Base-by-base conservation (phyloP, 2,113 vertebrate genomes). In the Lates calcarifer region DNA sequence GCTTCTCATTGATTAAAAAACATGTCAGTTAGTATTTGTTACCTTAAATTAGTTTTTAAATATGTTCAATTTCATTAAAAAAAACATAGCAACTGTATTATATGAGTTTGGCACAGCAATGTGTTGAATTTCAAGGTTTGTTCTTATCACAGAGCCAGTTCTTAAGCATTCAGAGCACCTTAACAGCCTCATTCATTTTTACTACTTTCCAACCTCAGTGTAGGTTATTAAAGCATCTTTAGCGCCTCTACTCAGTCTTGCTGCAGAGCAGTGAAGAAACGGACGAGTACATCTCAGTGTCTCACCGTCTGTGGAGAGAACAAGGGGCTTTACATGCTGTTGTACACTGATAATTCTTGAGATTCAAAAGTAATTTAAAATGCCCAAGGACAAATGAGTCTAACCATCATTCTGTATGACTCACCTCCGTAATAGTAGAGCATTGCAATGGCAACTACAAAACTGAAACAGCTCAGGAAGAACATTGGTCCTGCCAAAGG, bases 401-500 rank as follows among this genome's bases (percentile, higher is more conserved):
- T 41, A 47, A 17, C 15, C 20, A 31, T 62, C n/a, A 26, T 11
- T 56, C 12, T 64, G 31, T 66, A 26, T 26, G 0, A 62, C 89
- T 95, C 93, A 98, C 98, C 98, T 88, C 95, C 93, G 37, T 92
- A 96, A 94, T 96, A 98, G 83, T 97, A 97, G 78, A 98, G 91
- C 13, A 98, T 85, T 0, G 97, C 97, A 68, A 96, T 90, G 12
- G 96, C 97, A 0, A 96, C 93, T 0, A 94, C 96, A 56, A 97
- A 63, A 17, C 96, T 95, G 13, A 99, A 96, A 84, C 97, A 98
- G 3, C 96, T 95, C 5, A 99, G 90, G 89, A 97, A 98, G 29
- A 97, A 97, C 81, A 96, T 66, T 0, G 97, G 96, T 56, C 96
- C 97, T 98, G 89, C 31, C 71, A n/a, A 85, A 55, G 28, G 37